Evolutionary conservation across 1,140 invertebrate genomes (phyloP).

Genomic region (Drosophila rufa): DNA sequence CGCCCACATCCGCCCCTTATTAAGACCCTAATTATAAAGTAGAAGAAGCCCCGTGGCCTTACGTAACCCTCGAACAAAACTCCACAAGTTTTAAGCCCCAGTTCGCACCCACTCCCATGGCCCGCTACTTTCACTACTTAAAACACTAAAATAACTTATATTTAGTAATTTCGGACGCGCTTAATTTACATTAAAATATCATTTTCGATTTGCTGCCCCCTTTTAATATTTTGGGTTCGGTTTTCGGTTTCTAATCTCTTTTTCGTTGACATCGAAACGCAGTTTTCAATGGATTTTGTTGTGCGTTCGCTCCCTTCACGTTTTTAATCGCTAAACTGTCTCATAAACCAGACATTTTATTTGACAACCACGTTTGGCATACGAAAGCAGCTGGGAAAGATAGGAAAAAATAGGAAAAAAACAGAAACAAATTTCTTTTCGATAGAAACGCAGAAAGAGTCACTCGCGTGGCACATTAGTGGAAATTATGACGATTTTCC

Average conservation of each 20-base stretch:
- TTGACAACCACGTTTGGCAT: conserved; percentile 77
- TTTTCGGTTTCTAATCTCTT: conserved; percentile 75
- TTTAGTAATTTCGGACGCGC: conserved; percentile 68
- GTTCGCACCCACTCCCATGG: conserved; percentile 57
- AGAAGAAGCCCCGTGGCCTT: conserved; percentile 16
- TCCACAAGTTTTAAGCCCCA: conserved; percentile 10
- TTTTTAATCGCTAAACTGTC: conserved; percentile 81
- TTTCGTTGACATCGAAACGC: conserved; percentile 65
- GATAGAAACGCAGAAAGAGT: conserved; percentile 54
- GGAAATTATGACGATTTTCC: conserved; percentile 78
- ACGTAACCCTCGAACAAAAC: conserved; percentile 11
- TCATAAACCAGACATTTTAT: conserved; percentile 81
- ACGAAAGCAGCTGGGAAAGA: conserved; percentile 45
- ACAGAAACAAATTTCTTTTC: conserved; percentile 69
- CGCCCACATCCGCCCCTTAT: conserved; percentile 47
- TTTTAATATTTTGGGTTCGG: conserved; percentile 63
- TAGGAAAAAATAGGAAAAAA: not conserved
- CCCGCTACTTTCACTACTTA: conserved; percentile 73
- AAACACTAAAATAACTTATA: conserved; percentile 82
- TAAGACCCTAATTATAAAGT: conserved; percentile 9
- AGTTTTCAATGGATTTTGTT: conserved; percentile 65
- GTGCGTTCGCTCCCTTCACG: conserved; percentile 23
- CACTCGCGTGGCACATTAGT: conserved; percentile 68
- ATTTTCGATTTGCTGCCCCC: conserved; percentile 52
- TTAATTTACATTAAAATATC: conserved; percentile 80